Evolutionary conservation across 1,140 invertebrate genomes (phyloP).

Genomic region (Leptinotarsa defecta): DNA sequence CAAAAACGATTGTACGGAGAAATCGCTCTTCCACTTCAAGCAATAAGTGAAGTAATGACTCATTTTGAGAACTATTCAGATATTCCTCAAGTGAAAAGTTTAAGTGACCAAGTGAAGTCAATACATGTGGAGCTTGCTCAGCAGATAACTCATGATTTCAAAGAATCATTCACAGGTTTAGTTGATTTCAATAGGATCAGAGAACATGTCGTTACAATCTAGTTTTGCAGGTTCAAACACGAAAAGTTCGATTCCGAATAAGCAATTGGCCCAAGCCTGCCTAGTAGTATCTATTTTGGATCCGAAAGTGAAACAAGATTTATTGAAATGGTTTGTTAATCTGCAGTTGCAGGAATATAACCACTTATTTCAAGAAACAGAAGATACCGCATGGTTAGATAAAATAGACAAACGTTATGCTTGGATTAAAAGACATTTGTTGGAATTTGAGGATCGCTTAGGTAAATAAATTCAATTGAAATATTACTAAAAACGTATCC

Average conservation of each 20-base stretch:
- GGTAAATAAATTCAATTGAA: constrained; percentile 21
- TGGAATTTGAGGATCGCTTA: constrained; percentile 94
- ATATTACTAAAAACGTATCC: too few relatives aligned
- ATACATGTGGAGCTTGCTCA: constrained; percentile 84
- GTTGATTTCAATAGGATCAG: neutral
- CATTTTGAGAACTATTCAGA: constrained; percentile 84
- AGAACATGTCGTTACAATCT: neutral
- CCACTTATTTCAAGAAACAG: constrained; percentile 91
- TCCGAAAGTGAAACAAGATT: constrained; percentile 84
- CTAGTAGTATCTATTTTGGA: constrained; percentile 90
- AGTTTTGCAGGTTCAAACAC: constrained; percentile 59
- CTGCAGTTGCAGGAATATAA: constrained; percentile 90
- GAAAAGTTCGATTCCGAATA: constrained; percentile 71
- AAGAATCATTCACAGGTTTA: constrained; percentile 82
- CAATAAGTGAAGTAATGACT: constrained; percentile 92
- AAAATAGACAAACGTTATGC: constrained; percentile 93
- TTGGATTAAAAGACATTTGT: constrained; percentile 96
- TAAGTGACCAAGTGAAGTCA: constrained; percentile 76
- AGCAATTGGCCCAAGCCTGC: constrained; percentile 89
- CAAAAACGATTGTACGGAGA: constrained; percentile 87
- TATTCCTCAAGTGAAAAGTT: constrained; percentile 62
- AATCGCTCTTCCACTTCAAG: constrained; percentile 93
- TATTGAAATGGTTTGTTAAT: constrained; percentile 91
- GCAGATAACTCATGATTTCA: constrained; percentile 95
- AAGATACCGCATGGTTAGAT: constrained; percentile 95